Percentiles rank a stretch among this genome's conserved stretches.
Evolutionary conservation across 2,888 invertebrate species (phyloP).

Genomic region (Venustoraphidia nigricollis): DNA sequence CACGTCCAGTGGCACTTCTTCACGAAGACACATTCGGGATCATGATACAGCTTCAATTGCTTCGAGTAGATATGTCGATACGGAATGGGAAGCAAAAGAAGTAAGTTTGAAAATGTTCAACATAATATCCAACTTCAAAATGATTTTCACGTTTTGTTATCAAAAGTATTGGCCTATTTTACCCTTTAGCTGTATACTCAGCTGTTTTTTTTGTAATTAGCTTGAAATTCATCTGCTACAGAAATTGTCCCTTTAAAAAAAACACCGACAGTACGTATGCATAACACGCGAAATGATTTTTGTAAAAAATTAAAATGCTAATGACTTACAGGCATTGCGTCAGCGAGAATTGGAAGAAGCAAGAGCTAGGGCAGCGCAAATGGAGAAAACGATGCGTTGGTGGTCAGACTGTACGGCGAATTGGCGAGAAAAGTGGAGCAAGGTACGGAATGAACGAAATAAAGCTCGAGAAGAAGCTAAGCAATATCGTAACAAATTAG

Average conservation of each 20-base stretch:
- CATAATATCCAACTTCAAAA: background rate
- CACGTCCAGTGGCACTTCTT: slow-evolving; percentile 42
- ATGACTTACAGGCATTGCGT: slow-evolving; percentile 34
- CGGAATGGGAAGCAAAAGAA: slow-evolving; percentile 68
- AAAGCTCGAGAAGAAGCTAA: slow-evolving; percentile 83
- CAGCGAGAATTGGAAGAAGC: slow-evolving; percentile 86
- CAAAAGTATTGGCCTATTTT: too few relatives aligned
- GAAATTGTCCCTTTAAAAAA: too few relatives aligned
- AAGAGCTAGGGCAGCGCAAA: slow-evolving; percentile 84
- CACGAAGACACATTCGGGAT: slow-evolving; percentile 41
- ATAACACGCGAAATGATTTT: background rate
- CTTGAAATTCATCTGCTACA: too few relatives aligned
- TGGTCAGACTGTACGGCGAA: slow-evolving; percentile 97
- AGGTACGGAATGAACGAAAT: slow-evolving; percentile 85
- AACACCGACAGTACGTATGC: too few relatives aligned
- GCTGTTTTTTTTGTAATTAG: too few relatives aligned
- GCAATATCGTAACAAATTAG: slow-evolving; percentile 64
- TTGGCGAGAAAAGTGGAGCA: slow-evolving; percentile 93
- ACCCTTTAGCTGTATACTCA: too few relatives aligned
- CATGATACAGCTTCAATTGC: slow-evolving; percentile 41
- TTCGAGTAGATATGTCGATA: slow-evolving; percentile 46
- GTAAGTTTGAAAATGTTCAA: slow-evolving; percentile 24
- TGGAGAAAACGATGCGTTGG: slow-evolving; percentile 99
- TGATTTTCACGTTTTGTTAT: too few relatives aligned
- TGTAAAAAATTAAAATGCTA: background rate